Evolutionary conservation across 1,140 invertebrate genomes (phyloP).

Genomic region (Drosophila parabipectinata): DNA sequence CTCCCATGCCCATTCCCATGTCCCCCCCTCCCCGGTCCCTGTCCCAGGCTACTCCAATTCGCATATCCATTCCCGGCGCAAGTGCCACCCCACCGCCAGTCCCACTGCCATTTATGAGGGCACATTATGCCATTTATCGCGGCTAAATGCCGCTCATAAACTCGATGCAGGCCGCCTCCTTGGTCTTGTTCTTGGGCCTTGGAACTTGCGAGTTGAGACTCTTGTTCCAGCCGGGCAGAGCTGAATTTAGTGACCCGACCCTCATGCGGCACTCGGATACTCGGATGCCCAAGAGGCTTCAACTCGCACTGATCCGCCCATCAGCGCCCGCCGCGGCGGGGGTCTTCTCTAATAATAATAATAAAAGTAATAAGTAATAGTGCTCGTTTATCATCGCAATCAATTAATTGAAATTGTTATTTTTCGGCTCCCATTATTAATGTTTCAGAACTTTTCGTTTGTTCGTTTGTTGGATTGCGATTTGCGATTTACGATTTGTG

Average conservation of each 20-base stretch:
- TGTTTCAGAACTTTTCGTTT: slow-evolving; percentile 31
- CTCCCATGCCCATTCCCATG: slow-evolving; percentile 8
- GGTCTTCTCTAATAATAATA: slow-evolving; percentile 2
- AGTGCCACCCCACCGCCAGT: neutral
- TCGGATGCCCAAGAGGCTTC: neutral
- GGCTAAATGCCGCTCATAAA: slow-evolving; percentile 76
- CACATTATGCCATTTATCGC: slow-evolving; percentile 80
- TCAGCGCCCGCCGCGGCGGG: slow-evolving; percentile 8
- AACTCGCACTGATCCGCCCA: slow-evolving; percentile 2
- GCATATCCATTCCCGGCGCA: slow-evolving; percentile 4
- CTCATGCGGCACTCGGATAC: slow-evolving; percentile 15
- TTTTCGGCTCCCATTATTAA: slow-evolving; percentile 42
- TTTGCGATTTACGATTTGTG: slow-evolving; percentile 28
- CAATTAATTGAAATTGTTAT: slow-evolving; percentile 53
- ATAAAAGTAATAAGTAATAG: slow-evolving; percentile 17
- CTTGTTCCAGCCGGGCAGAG: slow-evolving; percentile 21
- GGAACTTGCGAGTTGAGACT: neutral
- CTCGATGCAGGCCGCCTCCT: slow-evolving; percentile 39
- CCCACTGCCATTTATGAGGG: slow-evolving; percentile 72
- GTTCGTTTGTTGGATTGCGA: slow-evolving; percentile 7
- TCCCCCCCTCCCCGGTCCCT: neutral
- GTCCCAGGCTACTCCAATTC: neutral
- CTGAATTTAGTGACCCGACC: slow-evolving; percentile 9
- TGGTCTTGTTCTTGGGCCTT: slow-evolving; percentile 4
- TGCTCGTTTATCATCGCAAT: slow-evolving; percentile 30